Conservation (phyloP, 2,888 invertebrate species). For the Scaptomyza polygonia region DNA sequence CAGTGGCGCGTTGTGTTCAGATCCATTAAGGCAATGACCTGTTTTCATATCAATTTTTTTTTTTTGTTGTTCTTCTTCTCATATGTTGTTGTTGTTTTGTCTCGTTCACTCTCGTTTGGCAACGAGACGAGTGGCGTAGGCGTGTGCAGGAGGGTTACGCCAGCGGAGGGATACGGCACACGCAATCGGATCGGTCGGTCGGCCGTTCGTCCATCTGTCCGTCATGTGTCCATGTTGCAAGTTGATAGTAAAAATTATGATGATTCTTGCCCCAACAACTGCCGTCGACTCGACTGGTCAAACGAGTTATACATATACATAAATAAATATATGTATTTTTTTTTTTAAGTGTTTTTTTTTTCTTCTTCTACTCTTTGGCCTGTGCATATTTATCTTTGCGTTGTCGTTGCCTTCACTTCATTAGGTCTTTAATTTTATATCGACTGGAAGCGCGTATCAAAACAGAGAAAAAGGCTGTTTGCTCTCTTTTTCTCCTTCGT, state of each 20-base stretch:
- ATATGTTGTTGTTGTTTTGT: constrained; percentile 79
- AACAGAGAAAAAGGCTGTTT: constrained; percentile 69
- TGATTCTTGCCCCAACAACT: constrained; percentile 77
- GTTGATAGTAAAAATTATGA: constrained; percentile 81
- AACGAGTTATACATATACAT: constrained; percentile 60
- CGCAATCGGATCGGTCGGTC: constrained; percentile 66
- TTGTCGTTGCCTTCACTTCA: constrained; percentile 79
- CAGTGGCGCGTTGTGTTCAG: constrained; percentile 55
- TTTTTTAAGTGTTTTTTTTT: too few species aligned
- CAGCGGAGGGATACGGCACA: constrained; percentile 53
- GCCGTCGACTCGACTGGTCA: constrained; percentile 70
- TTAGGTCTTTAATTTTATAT: constrained; percentile 80
- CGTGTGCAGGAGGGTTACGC: constrained; percentile 50
- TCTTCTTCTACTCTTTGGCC: constrained; percentile 29
- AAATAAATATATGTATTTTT: constrained; percentile 19
- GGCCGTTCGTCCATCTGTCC: constrained; percentile 1
- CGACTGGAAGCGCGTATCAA: constrained; percentile 73
- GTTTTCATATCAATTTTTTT: constrained; percentile 79
- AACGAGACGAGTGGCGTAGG: constrained; percentile 37
- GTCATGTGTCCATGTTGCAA: constrained; percentile 77
- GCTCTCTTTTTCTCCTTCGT: constrained; percentile 26
- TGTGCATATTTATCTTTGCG: constrained; percentile 76
- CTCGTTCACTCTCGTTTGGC: constrained; percentile 59
- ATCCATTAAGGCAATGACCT: constrained; percentile 83
- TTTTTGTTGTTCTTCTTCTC: too few species aligned